Base-by-base conservation (phyloP, 2,113 vertebrate genomes). In the Cryptomyrus ogoouensis region DNA sequence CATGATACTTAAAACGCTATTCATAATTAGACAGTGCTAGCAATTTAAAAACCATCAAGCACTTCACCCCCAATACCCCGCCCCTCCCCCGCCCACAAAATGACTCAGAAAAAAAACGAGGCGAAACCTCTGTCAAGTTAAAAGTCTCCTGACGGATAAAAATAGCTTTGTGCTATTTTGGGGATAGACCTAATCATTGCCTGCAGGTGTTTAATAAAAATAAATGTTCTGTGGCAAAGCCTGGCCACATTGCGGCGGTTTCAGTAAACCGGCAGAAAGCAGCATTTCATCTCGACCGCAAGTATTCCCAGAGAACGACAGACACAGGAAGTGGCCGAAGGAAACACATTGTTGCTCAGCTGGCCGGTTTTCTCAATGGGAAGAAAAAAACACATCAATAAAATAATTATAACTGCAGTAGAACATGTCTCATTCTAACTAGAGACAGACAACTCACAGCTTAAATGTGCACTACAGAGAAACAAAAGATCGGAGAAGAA, bases 271-370 rank as follows among this genome's bases (percentile, higher is more conserved):
- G 87, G 5, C 42, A 44, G 19, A 44, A 24, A 46, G 2, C 35
- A 42, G 35, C 1, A 21, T 88, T 56, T 70, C 83, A 84, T 44
- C 56, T 46, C 5, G n/a, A 24, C 46, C 47, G 53, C 85, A 87
- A 21, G 88, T 15, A 88, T 66, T 66, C 85, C 49, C 85, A 87
- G 27, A 44, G 13, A 47, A 89, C 10, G 47, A 31, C 44, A 17
- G 53, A 89, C 74, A 85, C 91, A 92, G 90, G 90, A 91, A 89
- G 89, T 89, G 42, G 87, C 50, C 35, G 2, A 70, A 83, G 90
- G 89, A 91, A 91, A 58, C 58, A 46, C 7, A 27, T 88, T 93
- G 90, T 85, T 90, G 91, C 91, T 90, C 83, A 83, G 77, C 62
- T 91, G 70, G 39, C 42, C 24, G 70, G 70, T 90, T 89, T 88